Base-by-base conservation (phyloP, 2,797 vertebrate species). In the Syncerus caffer region DNA sequence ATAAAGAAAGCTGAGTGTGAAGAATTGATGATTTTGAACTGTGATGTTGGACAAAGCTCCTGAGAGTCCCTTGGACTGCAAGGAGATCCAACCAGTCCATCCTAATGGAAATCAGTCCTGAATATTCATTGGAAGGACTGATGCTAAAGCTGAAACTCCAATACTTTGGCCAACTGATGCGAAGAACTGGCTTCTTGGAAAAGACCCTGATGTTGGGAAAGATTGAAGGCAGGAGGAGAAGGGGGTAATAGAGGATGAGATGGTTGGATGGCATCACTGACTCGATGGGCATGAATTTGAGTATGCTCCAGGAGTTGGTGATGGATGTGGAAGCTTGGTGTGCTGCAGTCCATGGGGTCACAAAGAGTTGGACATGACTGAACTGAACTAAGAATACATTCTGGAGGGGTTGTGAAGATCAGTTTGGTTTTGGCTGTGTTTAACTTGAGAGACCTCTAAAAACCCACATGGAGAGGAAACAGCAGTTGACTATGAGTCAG, bases 221-320 rank as follows among this genome's bases (percentile, higher is more conserved):
- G 64, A 71, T 2, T 38, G n/a, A 21, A 71, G 3, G 64, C 64
- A 23, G 64, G 9, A 67, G 4, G n/a, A 38, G 10, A 38, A 67
- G n/a, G n/a, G 2, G 64, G 2, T 12, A 64, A 38, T 5, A 21
- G 19, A 21, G 19, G 19, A 38, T 12, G 64, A 71, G 17, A 38
- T 6, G 64, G 9, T 6, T 34, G 17, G 1, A 67, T 67, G n/a
- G 10, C n/a, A 38, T 38, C 19, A 38, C 4, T 6, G 10, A 23
- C 1, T 6, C 0, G 19, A 71, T 71, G 19, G n/a, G 38, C 64
- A 38, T 38, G 64, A 71, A 5, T 71, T 38, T 71, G 64, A 38
- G 5, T 38, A 6, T 6, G n/a, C n/a, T 71, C 1, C 0, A 0
- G 19, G 19, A 12, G 64, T 12, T 71, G 64, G 19, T 23, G 10